Percentiles rank a stretch among this genome's conserved stretches.
These are phyloP conservation scores for Frankliniella intonsa DNA, from an alignment of 2,888 invertebrate genomes.

Conservation along the genomic window DNA sequence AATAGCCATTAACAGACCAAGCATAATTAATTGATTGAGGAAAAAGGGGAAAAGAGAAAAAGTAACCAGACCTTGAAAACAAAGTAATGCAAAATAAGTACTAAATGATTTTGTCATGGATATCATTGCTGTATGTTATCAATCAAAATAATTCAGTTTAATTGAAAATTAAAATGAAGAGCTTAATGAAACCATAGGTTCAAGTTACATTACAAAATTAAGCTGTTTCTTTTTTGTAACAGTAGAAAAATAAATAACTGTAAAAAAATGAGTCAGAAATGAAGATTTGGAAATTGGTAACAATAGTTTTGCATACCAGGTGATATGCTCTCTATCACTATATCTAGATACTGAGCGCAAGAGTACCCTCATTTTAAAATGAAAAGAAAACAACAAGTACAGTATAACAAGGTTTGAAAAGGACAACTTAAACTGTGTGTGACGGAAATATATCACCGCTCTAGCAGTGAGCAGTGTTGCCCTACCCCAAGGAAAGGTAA, in stretches of 20 bases:
- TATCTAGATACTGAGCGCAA: background rate
- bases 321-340: background rate
- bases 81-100: no score
- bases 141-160: no score
- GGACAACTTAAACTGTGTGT: background rate
- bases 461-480: background rate
- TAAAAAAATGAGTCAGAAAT: background rate
- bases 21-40: background rate
- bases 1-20: background rate
- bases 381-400: background rate
- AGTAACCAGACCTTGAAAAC: background rate
- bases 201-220: no score
- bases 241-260: background rate
- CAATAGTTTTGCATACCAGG: background rate
- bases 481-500: constrained; percentile 5
- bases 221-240: no score
- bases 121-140: no score
- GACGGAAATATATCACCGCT: constrained; percentile 3
- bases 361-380: background rate
- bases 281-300: background rate
- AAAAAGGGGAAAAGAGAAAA: background rate
- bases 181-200: no score
- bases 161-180: no score
- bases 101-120: no score
- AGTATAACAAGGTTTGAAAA: no score